Evolutionary conservation across 2,888 invertebrate species (phyloP), one percentile per base, ranked within the genome.

Genomic region (Acanthoscelides obtectus): DNA sequence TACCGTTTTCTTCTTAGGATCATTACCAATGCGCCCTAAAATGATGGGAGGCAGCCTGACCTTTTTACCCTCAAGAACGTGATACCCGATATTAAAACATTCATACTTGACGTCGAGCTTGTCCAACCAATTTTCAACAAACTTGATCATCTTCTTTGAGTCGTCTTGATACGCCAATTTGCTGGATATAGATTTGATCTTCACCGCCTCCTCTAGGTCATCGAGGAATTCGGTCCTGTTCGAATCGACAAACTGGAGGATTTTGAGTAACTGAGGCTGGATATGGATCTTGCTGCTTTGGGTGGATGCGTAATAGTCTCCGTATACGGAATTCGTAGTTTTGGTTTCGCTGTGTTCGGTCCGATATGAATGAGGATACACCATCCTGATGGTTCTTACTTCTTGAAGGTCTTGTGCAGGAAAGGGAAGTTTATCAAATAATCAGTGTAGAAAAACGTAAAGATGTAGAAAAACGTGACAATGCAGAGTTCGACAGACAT

Each of bases 221-320:
- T 76, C 72, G 5, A 84, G 73, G 72, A 83, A 84, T 65, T 75
- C 72, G 67, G 79, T 74, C 22, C 79, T 78, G 69, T 84, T 81
- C 0, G 83, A 81, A 76, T 87, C 87, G 22, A 87, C 80, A 72
- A 82, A 83, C 72, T 86, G 86, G 64, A 85, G 80, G 71, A 86
- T 81, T 74, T 83, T 83, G 20, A 84, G 72, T 25, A 87, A 76
- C 0, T 79, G 74, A 5, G 84, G 83, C 70, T 85, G 83, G 72
- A 87, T 82, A 45, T 76, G 75, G 8, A 86, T 83, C 77, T 84
- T 84, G 69, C 79, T 81, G 64, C 79, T 80, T 70, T 78, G 75
- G 66, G 75, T 73, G 5, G 76, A 76, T 2, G 80, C 81, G 73
- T 81, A 84, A 71, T 84, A 84, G 70, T 83, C 82, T 0, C 86